Conservation (phyloP, 2,113 vertebrate genomes). For the Sminthopsis crassicaudata region DNA sequence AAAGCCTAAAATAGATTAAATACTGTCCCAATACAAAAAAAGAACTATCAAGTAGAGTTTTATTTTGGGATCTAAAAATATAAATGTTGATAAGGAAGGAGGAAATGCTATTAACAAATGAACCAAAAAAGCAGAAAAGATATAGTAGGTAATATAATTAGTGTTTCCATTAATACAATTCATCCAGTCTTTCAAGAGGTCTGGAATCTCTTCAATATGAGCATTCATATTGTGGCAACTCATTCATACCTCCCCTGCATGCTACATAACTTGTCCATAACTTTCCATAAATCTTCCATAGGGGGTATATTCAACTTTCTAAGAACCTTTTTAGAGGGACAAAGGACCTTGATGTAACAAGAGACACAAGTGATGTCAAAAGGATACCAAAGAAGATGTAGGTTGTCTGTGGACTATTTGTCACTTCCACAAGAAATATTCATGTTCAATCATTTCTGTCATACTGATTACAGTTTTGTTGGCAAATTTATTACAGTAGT, state of each 20-base stretch:
- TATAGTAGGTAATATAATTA: not conserved
- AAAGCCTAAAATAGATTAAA: not conserved
- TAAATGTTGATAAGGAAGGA: slow-evolving; percentile 8
- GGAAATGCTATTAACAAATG: not conserved
- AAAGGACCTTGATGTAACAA: not conserved
- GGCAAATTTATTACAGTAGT: not conserved
- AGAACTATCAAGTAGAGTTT: slow-evolving; percentile 18
- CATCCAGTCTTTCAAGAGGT: not conserved
- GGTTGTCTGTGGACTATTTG: not conserved
- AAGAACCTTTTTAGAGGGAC: not conserved
- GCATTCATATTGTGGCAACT: not conserved
- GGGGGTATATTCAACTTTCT: not conserved
- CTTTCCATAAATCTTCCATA: not conserved
- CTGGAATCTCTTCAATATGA: not conserved
- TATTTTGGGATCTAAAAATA: slow-evolving; percentile 33
- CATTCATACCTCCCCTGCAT: not conserved
- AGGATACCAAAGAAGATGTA: not conserved
- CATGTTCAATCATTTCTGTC: not conserved
- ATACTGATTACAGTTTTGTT: not conserved
- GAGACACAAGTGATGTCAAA: not conserved
- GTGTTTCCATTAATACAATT: not conserved
- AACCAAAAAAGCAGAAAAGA: not conserved
- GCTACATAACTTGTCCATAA: not conserved
- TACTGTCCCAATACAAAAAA: not conserved
- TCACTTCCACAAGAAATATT: not conserved